Conservation (phyloP, 2,888 invertebrate species). For the Acrobasis repandana region DNA sequence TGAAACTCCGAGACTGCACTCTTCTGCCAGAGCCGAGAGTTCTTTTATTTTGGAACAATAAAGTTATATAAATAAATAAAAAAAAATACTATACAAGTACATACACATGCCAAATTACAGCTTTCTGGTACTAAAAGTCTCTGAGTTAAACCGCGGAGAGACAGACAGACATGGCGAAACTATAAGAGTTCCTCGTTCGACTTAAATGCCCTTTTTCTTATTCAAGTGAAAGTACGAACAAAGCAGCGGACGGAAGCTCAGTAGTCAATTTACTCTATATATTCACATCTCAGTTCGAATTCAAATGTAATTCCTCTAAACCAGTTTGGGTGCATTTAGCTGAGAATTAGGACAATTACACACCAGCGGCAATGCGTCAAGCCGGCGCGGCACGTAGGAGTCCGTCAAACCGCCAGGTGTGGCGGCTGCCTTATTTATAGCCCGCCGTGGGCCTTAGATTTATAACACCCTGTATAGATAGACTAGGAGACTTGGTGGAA, state of each 20-base stretch:
- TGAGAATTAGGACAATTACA: conserved; percentile 41
- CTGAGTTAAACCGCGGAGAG: too few relatives aligned
- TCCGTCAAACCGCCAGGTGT: conserved; percentile 67
- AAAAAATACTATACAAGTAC: too few relatives aligned
- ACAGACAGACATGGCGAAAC: too few relatives aligned
- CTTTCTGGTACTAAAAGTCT: too few relatives aligned
- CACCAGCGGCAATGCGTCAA: conserved; percentile 44
- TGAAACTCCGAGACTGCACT: too few relatives aligned
- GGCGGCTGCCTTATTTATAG: conserved; percentile 62
- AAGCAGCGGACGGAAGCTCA: not conserved
- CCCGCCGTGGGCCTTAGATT: conserved; percentile 58
- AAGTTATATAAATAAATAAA: too few relatives aligned
- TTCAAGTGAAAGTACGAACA: not conserved
- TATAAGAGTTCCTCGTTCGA: too few relatives aligned
- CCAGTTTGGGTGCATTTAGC: conserved; percentile 24
- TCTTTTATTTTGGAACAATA: too few relatives aligned
- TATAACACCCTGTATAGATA: conserved; percentile 47
- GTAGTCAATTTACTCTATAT: not conserved
- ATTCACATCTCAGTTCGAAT: not conserved
- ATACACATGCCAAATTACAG: too few relatives aligned
- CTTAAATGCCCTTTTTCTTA: too few relatives aligned
- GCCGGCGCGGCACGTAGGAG: conserved; percentile 55
- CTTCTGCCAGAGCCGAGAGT: too few relatives aligned
- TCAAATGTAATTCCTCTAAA: not conserved
- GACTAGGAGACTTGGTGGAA: conserved; percentile 33